Conservation (phyloP, 2,888 invertebrate species). For the Cephonodes hylas region DNA sequence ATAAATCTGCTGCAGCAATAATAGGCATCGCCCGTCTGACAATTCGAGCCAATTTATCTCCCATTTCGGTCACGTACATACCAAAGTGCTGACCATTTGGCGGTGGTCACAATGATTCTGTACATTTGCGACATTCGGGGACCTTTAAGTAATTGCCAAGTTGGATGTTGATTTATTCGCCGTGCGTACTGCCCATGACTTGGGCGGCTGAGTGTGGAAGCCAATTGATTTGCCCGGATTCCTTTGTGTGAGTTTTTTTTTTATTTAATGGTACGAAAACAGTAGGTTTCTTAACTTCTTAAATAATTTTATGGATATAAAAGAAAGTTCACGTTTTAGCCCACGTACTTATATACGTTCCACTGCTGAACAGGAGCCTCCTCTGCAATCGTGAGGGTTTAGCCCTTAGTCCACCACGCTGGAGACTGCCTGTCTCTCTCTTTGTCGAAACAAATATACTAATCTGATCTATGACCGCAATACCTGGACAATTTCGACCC, state of each 20-base stretch:
- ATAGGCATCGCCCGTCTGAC: constrained; percentile 52
- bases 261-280: background rate
- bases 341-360: no score
- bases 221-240: background rate
- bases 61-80: constrained; percentile 68
- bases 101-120: constrained; percentile 58
- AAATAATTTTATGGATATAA: no score
- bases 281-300: no score
- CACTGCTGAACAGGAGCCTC: no score
- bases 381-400: no score
- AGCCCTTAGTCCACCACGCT: no score
- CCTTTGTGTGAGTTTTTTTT: background rate
- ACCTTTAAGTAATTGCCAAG: constrained; percentile 63
- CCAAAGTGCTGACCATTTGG: constrained; percentile 66
- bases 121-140: constrained; percentile 51
- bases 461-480: no score
- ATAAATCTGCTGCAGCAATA: constrained; percentile 58
- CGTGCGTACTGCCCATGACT: constrained; percentile 33
- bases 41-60: constrained; percentile 64
- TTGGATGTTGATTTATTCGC: constrained; percentile 52
- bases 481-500: no score
- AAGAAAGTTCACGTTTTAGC: no score
- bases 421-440: no score
- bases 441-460: no score
- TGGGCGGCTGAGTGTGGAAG: constrained; percentile 14